A percentile compares a stretch with the other conserved stretches of the same genome.
Evolutionary conservation across 2,888 invertebrate species (phyloP).

Genomic region (Notocelia uddmanniana): DNA sequence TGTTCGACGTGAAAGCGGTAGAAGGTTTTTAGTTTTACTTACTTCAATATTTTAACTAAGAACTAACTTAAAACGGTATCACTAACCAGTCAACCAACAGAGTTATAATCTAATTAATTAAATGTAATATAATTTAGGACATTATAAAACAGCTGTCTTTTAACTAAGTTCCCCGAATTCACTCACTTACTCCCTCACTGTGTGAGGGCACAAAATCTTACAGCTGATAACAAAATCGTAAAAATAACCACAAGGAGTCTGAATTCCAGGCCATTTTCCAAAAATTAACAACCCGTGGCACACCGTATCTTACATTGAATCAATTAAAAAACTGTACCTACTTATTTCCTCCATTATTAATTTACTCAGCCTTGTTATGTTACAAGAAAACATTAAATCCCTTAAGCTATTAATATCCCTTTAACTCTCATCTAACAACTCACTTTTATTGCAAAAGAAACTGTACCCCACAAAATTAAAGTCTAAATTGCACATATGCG

Average conservation of each 20-base stretch:
- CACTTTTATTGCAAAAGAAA: not conserved
- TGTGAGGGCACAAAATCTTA: not conserved
- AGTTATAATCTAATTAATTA: too few relatives aligned
- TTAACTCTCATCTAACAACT: not conserved
- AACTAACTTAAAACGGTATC: too few relatives aligned
- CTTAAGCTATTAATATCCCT: not conserved
- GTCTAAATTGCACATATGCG: not conserved
- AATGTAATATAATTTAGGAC: too few relatives aligned
- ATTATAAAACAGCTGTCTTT: too few relatives aligned
- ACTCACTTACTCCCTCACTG: not conserved
- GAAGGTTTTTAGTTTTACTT: too few relatives aligned
- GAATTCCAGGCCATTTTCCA: not conserved
- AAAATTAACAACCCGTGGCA: constrained; percentile 22
- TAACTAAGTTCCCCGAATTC: too few relatives aligned
- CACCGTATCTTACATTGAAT: not conserved
- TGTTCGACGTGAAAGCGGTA: too few relatives aligned
- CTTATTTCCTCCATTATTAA: constrained; percentile 40
- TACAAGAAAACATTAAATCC: constrained; percentile 42
- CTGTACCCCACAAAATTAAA: not conserved
- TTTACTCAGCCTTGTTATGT: constrained; percentile 34
- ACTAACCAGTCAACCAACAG: too few relatives aligned
- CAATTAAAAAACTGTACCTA: constrained; percentile 15
- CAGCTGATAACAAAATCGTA: constrained; percentile 16
- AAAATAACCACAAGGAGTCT: constrained; percentile 3
- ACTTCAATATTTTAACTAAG: too few relatives aligned